phyloP scores from a whole-genome alignment of 2,113 vertebrate genomes.

The Centropristis striata region DNA sequence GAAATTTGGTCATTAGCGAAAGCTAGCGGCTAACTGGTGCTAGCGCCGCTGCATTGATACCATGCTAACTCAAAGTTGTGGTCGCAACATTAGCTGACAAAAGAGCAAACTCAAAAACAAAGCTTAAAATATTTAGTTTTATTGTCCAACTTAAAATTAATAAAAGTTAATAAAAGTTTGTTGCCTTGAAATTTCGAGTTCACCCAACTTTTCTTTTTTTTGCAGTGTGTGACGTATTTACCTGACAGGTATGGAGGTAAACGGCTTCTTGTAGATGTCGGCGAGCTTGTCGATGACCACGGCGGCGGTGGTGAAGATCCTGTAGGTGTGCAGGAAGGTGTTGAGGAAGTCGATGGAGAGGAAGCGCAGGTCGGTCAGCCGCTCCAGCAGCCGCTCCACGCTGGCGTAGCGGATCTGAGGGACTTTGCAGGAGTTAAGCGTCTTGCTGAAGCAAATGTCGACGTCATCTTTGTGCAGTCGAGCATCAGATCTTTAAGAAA shows the following conservation, averaged over 20 bases:
- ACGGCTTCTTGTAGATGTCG: conserved; percentile 94
- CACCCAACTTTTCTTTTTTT: too few species aligned
- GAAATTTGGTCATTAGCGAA: too few species aligned
- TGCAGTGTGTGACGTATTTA: conserved; percentile 64
- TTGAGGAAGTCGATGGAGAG: conserved; percentile 99
- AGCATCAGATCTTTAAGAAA: conserved; percentile 74
- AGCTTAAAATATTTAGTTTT: too few species aligned
- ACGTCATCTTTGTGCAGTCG: conserved; percentile 94
- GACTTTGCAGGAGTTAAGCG: conserved; percentile 97
- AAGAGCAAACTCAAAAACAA: too few species aligned
- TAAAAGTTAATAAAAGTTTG: too few species aligned
- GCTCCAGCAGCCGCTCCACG: conserved; percentile 94
- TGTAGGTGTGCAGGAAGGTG: conserved; percentile 97
- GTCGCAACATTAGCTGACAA: too few species aligned
- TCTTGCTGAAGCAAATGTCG: conserved; percentile 98
- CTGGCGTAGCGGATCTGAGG: conserved; percentile 97
- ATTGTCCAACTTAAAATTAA: too few species aligned
- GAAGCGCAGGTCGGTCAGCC: conserved; percentile 94
- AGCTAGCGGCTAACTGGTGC: too few species aligned
- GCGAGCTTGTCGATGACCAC: conserved; percentile 95
- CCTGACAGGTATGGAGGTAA: conserved; percentile 96
- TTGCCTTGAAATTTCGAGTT: too few species aligned
- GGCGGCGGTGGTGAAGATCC: conserved; percentile 93
- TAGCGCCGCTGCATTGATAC: too few species aligned
- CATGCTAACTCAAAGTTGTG: too few species aligned